These are phyloP conservation scores for Hylaea fasciaria DNA, from an alignment of 2,888 invertebrate genomes.

Conservation along the genomic window DNA sequence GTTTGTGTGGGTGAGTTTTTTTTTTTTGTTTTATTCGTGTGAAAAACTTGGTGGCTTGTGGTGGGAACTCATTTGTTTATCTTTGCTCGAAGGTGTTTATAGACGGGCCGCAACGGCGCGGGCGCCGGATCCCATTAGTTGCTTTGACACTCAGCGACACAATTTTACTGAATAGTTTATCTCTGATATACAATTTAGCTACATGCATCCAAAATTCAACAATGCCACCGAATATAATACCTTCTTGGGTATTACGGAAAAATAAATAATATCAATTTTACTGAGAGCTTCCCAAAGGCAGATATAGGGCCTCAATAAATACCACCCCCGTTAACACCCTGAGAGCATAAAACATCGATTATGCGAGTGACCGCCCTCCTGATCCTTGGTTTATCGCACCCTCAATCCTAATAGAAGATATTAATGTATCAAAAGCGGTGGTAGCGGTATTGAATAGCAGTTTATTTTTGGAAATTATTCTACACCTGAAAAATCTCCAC, in stretches of 20 bases:
- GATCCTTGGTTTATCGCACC: constrained; percentile 58
- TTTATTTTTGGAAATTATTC: background rate
- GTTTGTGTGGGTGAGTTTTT: constrained; percentile 9
- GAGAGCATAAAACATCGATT: constrained; percentile 58
- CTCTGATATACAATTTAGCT: too few species aligned
- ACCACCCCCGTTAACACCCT: constrained; percentile 25
- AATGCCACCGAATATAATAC: too few species aligned
- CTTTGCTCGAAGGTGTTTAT: too few species aligned
- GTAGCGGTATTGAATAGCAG: constrained; percentile 34
- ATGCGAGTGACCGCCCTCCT: constrained; percentile 43
- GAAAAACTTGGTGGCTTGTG: too few species aligned
- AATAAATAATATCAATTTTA: constrained; percentile 1
- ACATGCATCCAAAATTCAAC: too few species aligned
- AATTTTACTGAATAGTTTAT: too few species aligned
- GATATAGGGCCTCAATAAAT: constrained; percentile 33
- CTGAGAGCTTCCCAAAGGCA: constrained; percentile 7
- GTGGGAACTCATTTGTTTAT: too few species aligned
- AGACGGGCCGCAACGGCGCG: too few species aligned
- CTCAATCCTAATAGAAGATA: constrained; percentile 60
- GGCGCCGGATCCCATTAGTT: too few species aligned
- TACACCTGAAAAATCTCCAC: background rate
- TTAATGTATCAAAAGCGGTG: constrained; percentile 48
- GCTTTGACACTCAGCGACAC: too few species aligned
- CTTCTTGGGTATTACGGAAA: too few species aligned
- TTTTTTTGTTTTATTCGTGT: constrained; percentile 12